These are phyloP conservation scores for Upupa epops DNA, from an alignment of 2,113 vertebrate genomes.

Conservation along the genomic window DNA sequence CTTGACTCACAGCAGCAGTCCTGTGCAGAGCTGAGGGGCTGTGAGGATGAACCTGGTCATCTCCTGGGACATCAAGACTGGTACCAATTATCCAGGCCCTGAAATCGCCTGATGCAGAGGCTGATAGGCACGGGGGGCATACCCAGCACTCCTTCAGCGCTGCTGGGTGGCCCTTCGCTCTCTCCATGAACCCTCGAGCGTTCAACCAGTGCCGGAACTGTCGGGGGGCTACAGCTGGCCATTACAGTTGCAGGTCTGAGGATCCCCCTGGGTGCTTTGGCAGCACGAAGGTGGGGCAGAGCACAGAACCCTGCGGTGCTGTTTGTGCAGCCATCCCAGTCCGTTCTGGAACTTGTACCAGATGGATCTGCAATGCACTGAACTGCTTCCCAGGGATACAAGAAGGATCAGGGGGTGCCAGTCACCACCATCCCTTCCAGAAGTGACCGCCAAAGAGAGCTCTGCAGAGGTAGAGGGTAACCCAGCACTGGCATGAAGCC, in stretches of 20 bases:
- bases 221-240: background rate
- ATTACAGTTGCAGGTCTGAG: background rate
- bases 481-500: background rate
- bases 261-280: background rate
- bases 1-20: background rate
- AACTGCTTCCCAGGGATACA: background rate
- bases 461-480: background rate
- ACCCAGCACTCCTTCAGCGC: background rate
- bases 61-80: background rate
- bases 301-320: background rate
- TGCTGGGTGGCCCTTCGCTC: background rate
- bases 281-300: background rate
- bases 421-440: background rate
- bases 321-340: background rate
- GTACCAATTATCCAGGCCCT: constrained; percentile 33
- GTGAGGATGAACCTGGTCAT: background rate
- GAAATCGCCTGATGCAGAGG: constrained; percentile 36
- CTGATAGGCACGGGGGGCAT: background rate
- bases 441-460: background rate
- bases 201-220: background rate
- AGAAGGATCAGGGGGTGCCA: background rate
- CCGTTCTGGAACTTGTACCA: background rate
- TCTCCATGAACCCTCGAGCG: background rate
- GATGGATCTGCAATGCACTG: background rate
- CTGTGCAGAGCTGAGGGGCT: background rate